phyloP scores from a whole-genome alignment of 2,797 vertebrate genomes.

The Halcyon leucocephala region DNA sequence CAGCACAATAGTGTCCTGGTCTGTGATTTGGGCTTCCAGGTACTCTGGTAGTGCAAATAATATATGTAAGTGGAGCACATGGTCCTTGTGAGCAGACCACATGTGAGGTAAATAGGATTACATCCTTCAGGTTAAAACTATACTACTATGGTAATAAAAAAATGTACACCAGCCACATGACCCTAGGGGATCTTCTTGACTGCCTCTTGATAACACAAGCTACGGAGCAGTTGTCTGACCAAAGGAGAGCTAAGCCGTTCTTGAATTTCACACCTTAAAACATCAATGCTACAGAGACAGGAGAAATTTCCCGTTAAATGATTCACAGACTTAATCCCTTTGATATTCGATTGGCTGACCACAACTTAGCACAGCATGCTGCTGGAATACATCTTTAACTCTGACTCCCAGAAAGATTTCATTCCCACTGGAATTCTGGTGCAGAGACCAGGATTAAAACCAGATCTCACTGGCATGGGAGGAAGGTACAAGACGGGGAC shows the following conservation, averaged over 20 bases:
- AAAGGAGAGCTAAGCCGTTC: constrained; percentile 68
- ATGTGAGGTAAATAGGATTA: constrained; percentile 71
- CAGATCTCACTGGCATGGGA: neutral
- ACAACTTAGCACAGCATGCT: constrained; percentile 69
- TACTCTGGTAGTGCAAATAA: constrained; percentile 32
- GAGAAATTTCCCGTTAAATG: constrained; percentile 72
- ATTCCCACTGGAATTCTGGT: constrained; percentile 52
- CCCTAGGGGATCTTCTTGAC: constrained; percentile 71
- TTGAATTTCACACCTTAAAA: constrained; percentile 75
- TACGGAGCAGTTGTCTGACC: constrained; percentile 49
- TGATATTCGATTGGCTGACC: constrained; percentile 73
- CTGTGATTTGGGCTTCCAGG: neutral
- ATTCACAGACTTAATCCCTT: constrained; percentile 73
- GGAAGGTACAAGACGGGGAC: neutral
- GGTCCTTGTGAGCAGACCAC: constrained; percentile 53
- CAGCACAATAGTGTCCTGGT: neutral
- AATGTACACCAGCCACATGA: constrained; percentile 60
- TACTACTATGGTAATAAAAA: constrained; percentile 68
- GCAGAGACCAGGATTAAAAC: constrained; percentile 32
- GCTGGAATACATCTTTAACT: constrained; percentile 63
- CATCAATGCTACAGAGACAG: constrained; percentile 67
- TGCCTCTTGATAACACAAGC: constrained; percentile 56
- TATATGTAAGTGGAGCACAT: constrained; percentile 2
- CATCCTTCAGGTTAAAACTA: constrained; percentile 69
- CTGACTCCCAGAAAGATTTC: constrained; percentile 57